Evolutionary conservation across 2,888 invertebrate species (phyloP).

Genomic region (Aromia moschata): DNA sequence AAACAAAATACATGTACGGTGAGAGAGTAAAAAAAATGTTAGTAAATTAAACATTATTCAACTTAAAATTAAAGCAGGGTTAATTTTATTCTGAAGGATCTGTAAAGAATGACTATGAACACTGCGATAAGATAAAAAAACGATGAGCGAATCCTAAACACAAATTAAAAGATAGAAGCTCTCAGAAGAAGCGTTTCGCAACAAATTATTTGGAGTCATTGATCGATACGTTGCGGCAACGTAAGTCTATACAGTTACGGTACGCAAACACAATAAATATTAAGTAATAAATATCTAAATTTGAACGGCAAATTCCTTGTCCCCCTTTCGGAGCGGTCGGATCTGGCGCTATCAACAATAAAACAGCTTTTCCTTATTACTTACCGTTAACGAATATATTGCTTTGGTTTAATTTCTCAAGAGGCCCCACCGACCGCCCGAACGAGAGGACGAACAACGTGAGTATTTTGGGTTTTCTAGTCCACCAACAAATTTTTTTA

Average conservation of each 20-base stretch:
- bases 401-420: conserved; percentile 44
- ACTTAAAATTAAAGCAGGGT: conserved; percentile 44
- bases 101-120: conserved; percentile 31
- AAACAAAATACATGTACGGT: conserved; percentile 33
- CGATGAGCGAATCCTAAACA: conserved; percentile 1
- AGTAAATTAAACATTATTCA: conserved; percentile 49
- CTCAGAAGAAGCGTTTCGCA: conserved; percentile 11
- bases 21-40: conserved; percentile 41
- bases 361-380: conserved; percentile 15
- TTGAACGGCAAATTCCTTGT: conserved; percentile 36
- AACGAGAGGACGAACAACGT: conserved; percentile 15
- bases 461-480: conserved; percentile 38
- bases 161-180: conserved; percentile 5
- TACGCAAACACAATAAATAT: conserved; percentile 42
- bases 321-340: conserved; percentile 41
- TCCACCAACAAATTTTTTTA: conserved; percentile 28
- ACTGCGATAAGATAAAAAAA: conserved; percentile 16
- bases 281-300: conserved; percentile 44
- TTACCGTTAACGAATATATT: conserved; percentile 39
- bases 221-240: conserved; percentile 20
- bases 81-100: conserved; percentile 32
- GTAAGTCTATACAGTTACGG: conserved; percentile 40
- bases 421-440: conserved; percentile 28
- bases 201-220: conserved; percentile 23
- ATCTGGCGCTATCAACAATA: conserved; percentile 11